A percentile compares a stretch with the other conserved stretches of the same genome.
phyloP scores from a whole-genome alignment of 2,797 vertebrate species.

The Myripristis jacobus region DNA sequence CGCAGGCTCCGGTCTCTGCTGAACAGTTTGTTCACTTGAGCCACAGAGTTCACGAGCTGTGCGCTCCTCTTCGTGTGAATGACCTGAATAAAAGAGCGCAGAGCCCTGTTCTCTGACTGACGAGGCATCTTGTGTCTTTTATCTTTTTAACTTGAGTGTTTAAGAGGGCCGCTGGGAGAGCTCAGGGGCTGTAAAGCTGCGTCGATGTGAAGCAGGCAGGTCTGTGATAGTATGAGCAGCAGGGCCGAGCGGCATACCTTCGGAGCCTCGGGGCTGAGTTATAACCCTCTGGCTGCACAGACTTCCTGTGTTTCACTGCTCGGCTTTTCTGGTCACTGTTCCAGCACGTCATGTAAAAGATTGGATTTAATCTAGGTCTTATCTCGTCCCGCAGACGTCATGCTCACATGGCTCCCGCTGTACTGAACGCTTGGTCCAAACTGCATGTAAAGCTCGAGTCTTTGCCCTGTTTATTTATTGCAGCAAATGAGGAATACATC shows the following conservation, averaged over 20 bases:
- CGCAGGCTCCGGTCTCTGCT: not conserved
- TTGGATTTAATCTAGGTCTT: constrained; percentile 38
- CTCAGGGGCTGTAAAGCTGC: constrained; percentile 70
- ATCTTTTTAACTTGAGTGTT: constrained; percentile 79
- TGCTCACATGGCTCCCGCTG: not conserved
- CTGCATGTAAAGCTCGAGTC: not conserved
- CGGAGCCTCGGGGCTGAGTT: constrained; percentile 71
- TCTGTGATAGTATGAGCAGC: constrained; percentile 63
- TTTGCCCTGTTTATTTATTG: constrained; percentile 7
- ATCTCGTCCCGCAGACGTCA: constrained; percentile 33
- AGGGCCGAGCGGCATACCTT: constrained; percentile 62
- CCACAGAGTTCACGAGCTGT: constrained; percentile 64
- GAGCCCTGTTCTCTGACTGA: constrained; percentile 64
- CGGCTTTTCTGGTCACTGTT: constrained; percentile 47
- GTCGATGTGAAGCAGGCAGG: constrained; percentile 70
- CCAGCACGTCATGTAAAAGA: constrained; percentile 54
- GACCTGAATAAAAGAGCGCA: constrained; percentile 44
- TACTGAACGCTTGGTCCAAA: not conserved
- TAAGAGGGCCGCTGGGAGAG: constrained; percentile 76
- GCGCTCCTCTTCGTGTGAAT: constrained; percentile 61
- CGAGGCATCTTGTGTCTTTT: constrained; percentile 76
- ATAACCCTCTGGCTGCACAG: constrained; percentile 71
- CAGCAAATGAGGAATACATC: not conserved
- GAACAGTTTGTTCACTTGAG: constrained; percentile 29
- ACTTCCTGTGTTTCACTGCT: constrained; percentile 73